Base-by-base conservation (phyloP, 2,797 vertebrate species). In the Trachops cirrhosus region DNA sequence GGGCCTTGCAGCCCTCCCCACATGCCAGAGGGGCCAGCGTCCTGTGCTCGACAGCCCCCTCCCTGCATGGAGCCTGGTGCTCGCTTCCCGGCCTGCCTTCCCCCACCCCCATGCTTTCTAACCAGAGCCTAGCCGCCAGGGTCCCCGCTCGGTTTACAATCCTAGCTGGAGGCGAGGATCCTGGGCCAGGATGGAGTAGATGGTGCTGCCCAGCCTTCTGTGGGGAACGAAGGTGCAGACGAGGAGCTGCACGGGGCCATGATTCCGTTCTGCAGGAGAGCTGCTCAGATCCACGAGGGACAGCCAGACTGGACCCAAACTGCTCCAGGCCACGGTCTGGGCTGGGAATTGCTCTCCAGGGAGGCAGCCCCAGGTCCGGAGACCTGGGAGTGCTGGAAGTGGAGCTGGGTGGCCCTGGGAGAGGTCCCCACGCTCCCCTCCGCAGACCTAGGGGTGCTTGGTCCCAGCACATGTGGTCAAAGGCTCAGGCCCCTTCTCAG, bases 171-270 rank as follows among this genome's bases (percentile, higher is more conserved):
- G 50, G 67, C 12, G 5, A 48, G 9, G 57, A 57, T n/a, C 37
- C 24, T 1, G 22, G 44, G 62, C 29, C 2, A 57, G n/a, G 44
- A 5, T n/a, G 52, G 70, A 64, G 68, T 14, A 7, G 21, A 16
- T 10, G 50, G 67, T 22, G 0, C 41, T n/a, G 79, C 26, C 32
- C 16, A 10, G 39, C n/a, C 1, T 26, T 46, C 44, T 0, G 0
- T 0, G 24, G 24, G 50, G 70, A 46, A 0, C 18, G 34, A 77
- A 59, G 54, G n/a, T 9, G 1, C 0, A 0, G 19, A 44, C 4
- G 0, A 52, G 16, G 78, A 41, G 37, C 80, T 44, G n/a, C 5
- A 1, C 0, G 3, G 21, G 15, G 16, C 3, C 0, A 3, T 0
- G 9, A 48, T 39, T 89, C 44, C 10, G 2, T 34, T 10, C 14